Conservation (phyloP, 2,797 vertebrate species). For the Furcifer pardalis region DNA sequence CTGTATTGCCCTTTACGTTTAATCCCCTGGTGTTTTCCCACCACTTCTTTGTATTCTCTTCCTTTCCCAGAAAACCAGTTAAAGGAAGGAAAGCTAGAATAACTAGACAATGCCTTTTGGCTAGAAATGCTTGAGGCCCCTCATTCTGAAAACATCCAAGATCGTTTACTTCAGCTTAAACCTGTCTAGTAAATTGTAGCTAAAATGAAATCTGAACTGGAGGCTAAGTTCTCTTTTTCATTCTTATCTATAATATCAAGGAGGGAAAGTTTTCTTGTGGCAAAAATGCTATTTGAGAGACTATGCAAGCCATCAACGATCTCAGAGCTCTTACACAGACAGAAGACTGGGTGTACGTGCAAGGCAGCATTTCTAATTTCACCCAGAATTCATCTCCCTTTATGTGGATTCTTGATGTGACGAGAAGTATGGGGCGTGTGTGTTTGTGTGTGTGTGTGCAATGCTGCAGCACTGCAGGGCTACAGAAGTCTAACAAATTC, state of each 20-base stretch:
- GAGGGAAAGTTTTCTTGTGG: neutral
- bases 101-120: neutral
- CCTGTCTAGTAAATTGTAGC: neutral
- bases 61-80: neutral
- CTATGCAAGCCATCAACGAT: neutral
- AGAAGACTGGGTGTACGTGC: neutral
- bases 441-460: no score
- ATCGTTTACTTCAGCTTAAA: neutral
- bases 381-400: neutral
- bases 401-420: neutral
- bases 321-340: neutral
- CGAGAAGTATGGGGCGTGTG: no score
- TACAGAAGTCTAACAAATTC: conserved; percentile 35
- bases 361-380: neutral
- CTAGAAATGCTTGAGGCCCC: neutral
- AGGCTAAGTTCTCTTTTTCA: neutral
- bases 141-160: neutral
- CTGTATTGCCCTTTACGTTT: no score
- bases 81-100: neutral
- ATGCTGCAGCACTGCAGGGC: conserved; percentile 11
- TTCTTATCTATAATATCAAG: neutral
- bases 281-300: neutral
- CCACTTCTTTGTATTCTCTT: no score
- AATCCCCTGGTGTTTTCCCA: no score
- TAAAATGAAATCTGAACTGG: neutral